Evolutionary conservation across 2,113 vertebrate species (phyloP).

Genomic region (Hyaena hyaena): DNA sequence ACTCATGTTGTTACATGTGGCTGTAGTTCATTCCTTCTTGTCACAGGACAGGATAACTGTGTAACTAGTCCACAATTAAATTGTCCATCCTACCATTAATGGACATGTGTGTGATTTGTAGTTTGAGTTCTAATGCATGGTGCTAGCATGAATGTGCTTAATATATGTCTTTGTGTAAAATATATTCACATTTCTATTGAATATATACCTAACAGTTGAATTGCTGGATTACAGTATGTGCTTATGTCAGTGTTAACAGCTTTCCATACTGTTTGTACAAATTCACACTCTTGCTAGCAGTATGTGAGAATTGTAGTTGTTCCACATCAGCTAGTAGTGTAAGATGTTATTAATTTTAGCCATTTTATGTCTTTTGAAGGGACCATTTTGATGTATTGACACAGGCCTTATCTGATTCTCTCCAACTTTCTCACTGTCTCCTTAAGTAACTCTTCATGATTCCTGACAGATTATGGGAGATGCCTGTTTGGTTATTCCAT

Average conservation of each 20-base stretch:
- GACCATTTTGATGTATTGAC: background rate
- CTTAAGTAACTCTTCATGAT: background rate
- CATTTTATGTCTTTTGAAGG: background rate
- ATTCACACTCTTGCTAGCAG: background rate
- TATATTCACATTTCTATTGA: slow-evolving; percentile 8
- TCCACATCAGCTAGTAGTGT: background rate
- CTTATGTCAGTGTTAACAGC: background rate
- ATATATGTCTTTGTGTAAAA: background rate
- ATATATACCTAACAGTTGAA: background rate
- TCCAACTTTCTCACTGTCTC: background rate
- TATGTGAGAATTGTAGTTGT: background rate
- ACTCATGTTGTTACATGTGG: background rate
- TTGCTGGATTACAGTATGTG: background rate
- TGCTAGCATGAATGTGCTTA: background rate
- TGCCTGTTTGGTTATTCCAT: background rate
- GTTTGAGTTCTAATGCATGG: background rate
- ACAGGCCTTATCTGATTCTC: background rate
- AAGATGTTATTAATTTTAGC: background rate
- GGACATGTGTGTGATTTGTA: background rate
- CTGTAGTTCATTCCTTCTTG: background rate
- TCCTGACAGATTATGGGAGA: background rate
- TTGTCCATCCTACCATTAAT: background rate
- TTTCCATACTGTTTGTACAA: background rate
- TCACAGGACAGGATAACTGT: background rate
- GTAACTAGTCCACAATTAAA: background rate